Evolutionary conservation across 2,888 invertebrate genomes (phyloP).

Genomic region (Melipona beecheii): DNA sequence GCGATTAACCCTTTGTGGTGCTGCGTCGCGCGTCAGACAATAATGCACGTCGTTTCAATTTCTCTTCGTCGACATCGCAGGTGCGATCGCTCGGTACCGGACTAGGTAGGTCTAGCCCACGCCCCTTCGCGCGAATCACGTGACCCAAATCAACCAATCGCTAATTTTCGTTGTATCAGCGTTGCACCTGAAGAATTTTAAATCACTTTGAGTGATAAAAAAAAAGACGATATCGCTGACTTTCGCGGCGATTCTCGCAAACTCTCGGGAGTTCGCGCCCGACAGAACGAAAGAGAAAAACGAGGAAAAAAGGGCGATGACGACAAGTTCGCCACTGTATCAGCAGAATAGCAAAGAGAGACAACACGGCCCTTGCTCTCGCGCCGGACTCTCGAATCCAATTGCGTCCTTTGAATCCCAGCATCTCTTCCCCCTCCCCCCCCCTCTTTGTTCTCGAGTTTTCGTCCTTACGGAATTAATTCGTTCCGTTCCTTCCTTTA

Average conservation of each 20-base stretch:
- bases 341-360: constrained; percentile 13
- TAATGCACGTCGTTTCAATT: too few relatives aligned
- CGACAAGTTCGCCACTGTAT: constrained; percentile 47
- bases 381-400: constrained; percentile 48
- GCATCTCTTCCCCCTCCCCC: constrained; percentile 11
- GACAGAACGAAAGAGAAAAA: constrained; percentile 1
- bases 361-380: constrained; percentile 12
- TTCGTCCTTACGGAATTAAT: constrained; percentile 71
- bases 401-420: constrained; percentile 63
- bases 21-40: too few relatives aligned
- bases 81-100: too few relatives aligned
- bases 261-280: background rate
- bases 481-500: constrained; percentile 63
- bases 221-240: too few relatives aligned
- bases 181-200: too few relatives aligned
- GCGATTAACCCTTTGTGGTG: too few relatives aligned
- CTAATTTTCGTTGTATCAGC: too few relatives aligned
- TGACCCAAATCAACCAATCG: too few relatives aligned
- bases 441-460: constrained; percentile 66
- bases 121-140: too few relatives aligned
- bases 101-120: too few relatives aligned
- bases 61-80: too few relatives aligned
- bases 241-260: constrained; percentile 3
- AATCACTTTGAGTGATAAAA: too few relatives aligned
- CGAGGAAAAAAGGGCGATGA: background rate